Percentiles rank a stretch among this genome's conserved stretches.
Evolutionary conservation across 2,113 vertebrate species (phyloP).

Genomic region (Hippocampus abdominalis): DNA sequence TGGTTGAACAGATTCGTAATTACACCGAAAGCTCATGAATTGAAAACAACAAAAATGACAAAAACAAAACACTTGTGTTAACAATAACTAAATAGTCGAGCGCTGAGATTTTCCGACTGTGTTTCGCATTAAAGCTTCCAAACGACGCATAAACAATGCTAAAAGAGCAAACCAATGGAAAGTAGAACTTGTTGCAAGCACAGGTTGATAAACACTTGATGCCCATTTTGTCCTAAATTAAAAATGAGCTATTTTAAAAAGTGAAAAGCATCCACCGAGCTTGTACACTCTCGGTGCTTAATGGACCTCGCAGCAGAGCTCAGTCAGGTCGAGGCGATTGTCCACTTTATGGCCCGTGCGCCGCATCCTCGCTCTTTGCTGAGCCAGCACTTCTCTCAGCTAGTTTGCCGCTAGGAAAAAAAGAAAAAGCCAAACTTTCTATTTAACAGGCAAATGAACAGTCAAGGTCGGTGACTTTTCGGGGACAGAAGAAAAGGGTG

Average conservation of each 20-base stretch:
- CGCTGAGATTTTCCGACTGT: neutral
- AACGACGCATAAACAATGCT: neutral
- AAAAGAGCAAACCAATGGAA: neutral
- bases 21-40: neutral
- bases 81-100: neutral
- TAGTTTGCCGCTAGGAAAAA: neutral
- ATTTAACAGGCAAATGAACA: slow-evolving; percentile 9
- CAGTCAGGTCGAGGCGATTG: slow-evolving; percentile 9
- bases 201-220: neutral
- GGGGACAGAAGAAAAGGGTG: neutral
- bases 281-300: slow-evolving; percentile 3
- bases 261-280: slow-evolving; percentile 2
- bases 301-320: neutral
- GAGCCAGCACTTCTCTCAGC: neutral
- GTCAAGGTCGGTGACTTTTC: slow-evolving; percentile 9
- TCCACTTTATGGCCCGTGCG: slow-evolving; percentile 12
- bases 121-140: neutral
- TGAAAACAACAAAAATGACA: neutral
- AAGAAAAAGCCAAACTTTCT: slow-evolving; percentile 1
- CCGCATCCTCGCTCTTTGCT: slow-evolving; percentile 5
- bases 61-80: neutral
- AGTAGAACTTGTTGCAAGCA: slow-evolving; percentile 4
- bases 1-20: too few relatives aligned
- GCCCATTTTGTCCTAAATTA: neutral
- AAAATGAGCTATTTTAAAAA: neutral